Conservation (phyloP, 2,797 vertebrate genomes). For the Cichlasoma orientale region DNA sequence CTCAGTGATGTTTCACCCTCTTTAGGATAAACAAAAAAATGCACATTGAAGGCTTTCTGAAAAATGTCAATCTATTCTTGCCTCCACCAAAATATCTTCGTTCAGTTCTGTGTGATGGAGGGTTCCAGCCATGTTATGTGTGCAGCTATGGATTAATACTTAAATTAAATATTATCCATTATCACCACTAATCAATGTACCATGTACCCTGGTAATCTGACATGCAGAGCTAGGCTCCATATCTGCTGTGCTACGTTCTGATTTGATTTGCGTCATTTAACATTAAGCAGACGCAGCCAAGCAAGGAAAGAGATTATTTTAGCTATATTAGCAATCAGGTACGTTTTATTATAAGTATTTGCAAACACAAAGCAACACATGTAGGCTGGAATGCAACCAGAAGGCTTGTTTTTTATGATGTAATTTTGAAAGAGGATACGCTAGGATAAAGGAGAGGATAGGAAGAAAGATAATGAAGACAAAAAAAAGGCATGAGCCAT, state of each 20-base stretch:
- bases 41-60: neutral
- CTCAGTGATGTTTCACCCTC: no score
- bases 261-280: conserved; percentile 52
- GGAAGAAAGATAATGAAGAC: neutral
- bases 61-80: neutral
- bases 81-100: neutral
- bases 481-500: neutral
- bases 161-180: conserved; percentile 47
- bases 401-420: neutral
- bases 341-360: conserved; percentile 24
- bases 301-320: conserved; percentile 34
- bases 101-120: neutral
- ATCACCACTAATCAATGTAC: conserved; percentile 55
- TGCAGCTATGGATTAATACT: conserved; percentile 41
- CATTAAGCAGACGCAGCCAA: conserved; percentile 39
- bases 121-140: conserved; percentile 29
- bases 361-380: neutral
- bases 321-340: conserved; percentile 32
- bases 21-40: no score
- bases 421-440: neutral
- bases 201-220: conserved; percentile 50
- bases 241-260: conserved; percentile 10
- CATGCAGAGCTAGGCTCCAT: conserved; percentile 33
- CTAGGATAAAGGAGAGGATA: neutral
- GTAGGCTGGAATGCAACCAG: neutral